A percentile compares a stretch with the other conserved stretches of the same genome.
phyloP scores from a whole-genome alignment of 2,888 invertebrate genomes.

The Conchocele bisecta region DNA sequence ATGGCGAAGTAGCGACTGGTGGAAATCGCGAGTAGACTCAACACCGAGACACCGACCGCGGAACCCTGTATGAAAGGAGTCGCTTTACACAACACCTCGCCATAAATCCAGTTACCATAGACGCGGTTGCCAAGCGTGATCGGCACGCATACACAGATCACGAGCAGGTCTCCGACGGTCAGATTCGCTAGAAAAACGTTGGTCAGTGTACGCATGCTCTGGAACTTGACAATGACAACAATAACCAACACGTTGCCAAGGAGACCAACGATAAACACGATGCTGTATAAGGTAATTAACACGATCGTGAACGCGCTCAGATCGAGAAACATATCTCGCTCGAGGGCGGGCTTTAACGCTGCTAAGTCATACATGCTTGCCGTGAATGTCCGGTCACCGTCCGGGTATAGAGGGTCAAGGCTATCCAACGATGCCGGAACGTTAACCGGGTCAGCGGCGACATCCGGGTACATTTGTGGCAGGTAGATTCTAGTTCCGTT shows the following conservation, averaged over 20 bases:
- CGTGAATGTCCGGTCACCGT: too few relatives aligned
- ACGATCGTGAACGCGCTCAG: constrained; percentile 61
- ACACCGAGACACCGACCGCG: constrained; percentile 70
- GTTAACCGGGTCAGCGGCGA: too few relatives aligned
- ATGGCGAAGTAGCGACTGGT: constrained; percentile 72
- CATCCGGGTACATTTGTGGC: too few relatives aligned
- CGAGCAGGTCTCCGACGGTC: constrained; percentile 72
- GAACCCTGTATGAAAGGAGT: constrained; percentile 71
- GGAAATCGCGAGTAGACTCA: constrained; percentile 72
- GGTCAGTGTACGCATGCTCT: constrained; percentile 72
- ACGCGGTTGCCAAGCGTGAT: constrained; percentile 69
- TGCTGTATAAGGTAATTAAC: constrained; percentile 65
- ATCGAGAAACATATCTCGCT: too few relatives aligned
- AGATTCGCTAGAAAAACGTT: constrained; percentile 75
- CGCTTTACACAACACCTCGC: constrained; percentile 68
- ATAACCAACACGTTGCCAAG: constrained; percentile 73
- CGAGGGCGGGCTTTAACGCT: too few relatives aligned
- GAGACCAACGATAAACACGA: constrained; percentile 67
- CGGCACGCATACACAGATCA: constrained; percentile 72
- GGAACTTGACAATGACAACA: constrained; percentile 65
- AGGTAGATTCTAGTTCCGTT: too few relatives aligned
- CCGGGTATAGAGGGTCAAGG: too few relatives aligned
- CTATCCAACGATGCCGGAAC: too few relatives aligned
- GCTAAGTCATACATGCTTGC: too few relatives aligned
- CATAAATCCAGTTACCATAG: constrained; percentile 71